Evolutionary conservation across 2,888 invertebrate species (phyloP).

Genomic region (Nemotelus nigrinus): DNA sequence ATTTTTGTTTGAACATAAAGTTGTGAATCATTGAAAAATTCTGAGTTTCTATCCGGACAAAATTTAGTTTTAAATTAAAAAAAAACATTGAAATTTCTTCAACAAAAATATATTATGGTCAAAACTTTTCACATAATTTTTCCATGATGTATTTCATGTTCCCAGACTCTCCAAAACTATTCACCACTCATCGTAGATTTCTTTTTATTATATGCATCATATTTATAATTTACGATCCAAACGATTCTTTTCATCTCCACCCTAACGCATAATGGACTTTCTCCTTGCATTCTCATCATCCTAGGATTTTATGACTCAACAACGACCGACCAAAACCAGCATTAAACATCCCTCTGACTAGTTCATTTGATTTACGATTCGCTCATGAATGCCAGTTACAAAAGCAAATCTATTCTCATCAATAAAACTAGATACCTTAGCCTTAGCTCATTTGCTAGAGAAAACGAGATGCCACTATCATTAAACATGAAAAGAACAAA

Average conservation of each 20-base stretch:
- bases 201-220: too few relatives aligned
- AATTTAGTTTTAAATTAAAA: too few relatives aligned
- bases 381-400: slow-evolving; percentile 12
- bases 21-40: too few relatives aligned
- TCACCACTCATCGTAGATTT: too few relatives aligned
- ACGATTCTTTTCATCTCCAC: background rate
- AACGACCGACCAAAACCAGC: background rate
- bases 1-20: too few relatives aligned
- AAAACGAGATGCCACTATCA: slow-evolving; percentile 27
- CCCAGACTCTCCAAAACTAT: too few relatives aligned
- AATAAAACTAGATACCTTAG: slow-evolving; percentile 11
- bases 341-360: background rate
- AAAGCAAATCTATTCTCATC: slow-evolving; percentile 35
- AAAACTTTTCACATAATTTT: too few relatives aligned
- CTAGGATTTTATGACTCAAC: background rate
- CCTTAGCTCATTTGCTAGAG: background rate
- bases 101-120: too few relatives aligned
- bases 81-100: too few relatives aligned
- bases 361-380: slow-evolving; percentile 33
- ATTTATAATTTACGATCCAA: background rate
- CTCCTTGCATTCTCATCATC: background rate
- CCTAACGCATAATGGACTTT: slow-evolving; percentile 17
- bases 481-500: slow-evolving; percentile 20
- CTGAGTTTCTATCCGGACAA: too few relatives aligned
- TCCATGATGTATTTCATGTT: too few relatives aligned